Base-by-base conservation (phyloP, 2,113 vertebrate species). In the Brienomyrus longianalis region DNA sequence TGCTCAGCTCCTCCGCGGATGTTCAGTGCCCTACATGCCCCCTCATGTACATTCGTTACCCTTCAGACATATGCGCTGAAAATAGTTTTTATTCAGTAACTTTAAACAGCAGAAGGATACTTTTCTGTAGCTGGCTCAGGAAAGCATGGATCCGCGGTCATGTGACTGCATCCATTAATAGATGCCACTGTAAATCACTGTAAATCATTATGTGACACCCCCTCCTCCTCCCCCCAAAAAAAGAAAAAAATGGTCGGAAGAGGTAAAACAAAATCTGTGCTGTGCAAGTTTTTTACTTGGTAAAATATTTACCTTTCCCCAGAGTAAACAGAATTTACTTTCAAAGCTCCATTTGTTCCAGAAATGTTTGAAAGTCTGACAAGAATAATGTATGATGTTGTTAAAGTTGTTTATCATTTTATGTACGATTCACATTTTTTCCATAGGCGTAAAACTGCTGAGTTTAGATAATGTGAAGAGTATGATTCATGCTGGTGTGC, bases 371-470 rank as follows among this genome's bases (percentile, higher is more conserved):
- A 95, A 97, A 95, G 90, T 92, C 93, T 95, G 95, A 95, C 96
- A 96, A 90, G 90, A 95, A 95, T 96, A 96, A 95, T 96, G 93
- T 93, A 94, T 90, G 92, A 93, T 90, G 93, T 93, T 94, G 94
- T 95, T 91, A 83, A 93, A 95, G 95, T 95, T 97, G 95, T 97
- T 97, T 96, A 96, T 98, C 96, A 96, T 96, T 95, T 95, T 95
- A 91, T 93, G n/a, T 83, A 92, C 91, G 94, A 93, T 91, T 93
- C 92, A 95, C 91, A 94, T 92, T 95, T 96, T 96, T 94, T 91
- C 80, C 89, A 43, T 59, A 90, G 91, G 93, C 94, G 92, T 93
- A 92, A 96, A 97, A 96, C 89, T 96, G 96, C 96, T 97, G 96
- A 97, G 91, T 95, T 93, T 95, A 92, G 93, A 95, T 95, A 94